Evolutionary conservation across 2,113 vertebrate genomes (phyloP).

Genomic region (Chrysemys picta): DNA sequence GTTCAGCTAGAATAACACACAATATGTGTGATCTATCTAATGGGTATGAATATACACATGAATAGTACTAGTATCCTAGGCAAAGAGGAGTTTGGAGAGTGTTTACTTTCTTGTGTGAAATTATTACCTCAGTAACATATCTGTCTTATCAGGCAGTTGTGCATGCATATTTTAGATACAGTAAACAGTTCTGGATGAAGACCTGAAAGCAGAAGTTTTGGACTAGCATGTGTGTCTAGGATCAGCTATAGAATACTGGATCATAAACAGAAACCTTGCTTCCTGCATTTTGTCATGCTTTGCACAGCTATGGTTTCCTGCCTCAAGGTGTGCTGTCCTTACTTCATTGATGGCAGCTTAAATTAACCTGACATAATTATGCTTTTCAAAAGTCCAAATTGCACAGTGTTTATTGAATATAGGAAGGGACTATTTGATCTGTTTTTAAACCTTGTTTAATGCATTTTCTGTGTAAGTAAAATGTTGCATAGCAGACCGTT

Average conservation of each 20-base stretch:
- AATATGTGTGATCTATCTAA: neutral
- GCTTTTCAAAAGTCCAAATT: neutral
- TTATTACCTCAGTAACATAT: neutral
- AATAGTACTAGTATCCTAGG: neutral
- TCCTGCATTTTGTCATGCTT: neutral
- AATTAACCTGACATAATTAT: neutral
- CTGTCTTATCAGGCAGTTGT: neutral
- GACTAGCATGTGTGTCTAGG: neutral
- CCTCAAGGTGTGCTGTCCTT: neutral
- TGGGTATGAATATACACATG: neutral
- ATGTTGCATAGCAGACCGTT: neutral
- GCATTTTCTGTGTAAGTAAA: constrained; percentile 3
- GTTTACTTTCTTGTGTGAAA: neutral
- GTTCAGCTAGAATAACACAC: fast-evolving
- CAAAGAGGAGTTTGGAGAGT: neutral
- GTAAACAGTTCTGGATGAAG: neutral
- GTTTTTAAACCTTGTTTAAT: neutral
- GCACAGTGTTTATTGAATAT: neutral
- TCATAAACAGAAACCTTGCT: neutral
- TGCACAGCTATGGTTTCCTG: neutral
- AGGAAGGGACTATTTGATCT: neutral
- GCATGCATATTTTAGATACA: neutral
- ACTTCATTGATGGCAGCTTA: neutral
- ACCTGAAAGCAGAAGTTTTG: neutral
- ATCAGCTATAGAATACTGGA: neutral